Base-by-base conservation (phyloP, 2,888 invertebrate genomes). In the Slavum lentiscoides region DNA sequence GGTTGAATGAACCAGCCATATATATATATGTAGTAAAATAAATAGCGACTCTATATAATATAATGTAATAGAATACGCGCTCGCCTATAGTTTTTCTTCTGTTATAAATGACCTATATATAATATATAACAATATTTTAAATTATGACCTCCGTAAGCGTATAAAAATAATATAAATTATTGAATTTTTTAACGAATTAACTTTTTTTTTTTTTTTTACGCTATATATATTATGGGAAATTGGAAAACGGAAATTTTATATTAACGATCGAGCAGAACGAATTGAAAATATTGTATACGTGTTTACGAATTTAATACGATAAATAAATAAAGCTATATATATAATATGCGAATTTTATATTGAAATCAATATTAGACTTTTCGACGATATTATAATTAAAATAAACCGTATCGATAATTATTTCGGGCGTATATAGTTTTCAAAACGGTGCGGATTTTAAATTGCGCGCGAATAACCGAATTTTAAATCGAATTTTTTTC, bases 1-100 rank as follows among this genome's bases (percentile, higher is more conserved):
- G n/a, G 80, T 80, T 80, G 72, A 80, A 80, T 70, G 80, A 80
- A 80, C 80, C 58, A 30, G 30, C 30, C 30, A 30, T 30, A 30
- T 30, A 30, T 30, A 30, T n/a, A n/a, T n/a, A 30, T 70, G 58
- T 53, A 64, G 64, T 64, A 80, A 80, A 80, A 69, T 77, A 53
- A 77, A 69, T 77, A 55, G 77, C 55, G 21, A 39, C 19, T 62
- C 21, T 30, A 30, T 30, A 30, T 30, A 30, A 30, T 30, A 30
- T 30, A 30, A 30, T 30, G 4, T 4, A 30, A 30, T 30, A 30
- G 2, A 30, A 30, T 70, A 72, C 39, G 43, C 58, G 37, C 23
- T 53, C n/a, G 72, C 43, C 64, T 80, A 30, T 30, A 66, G 58
- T 66, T 80, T 72, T 80, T 72, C 69, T 62, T 77, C 21, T 39